Base-by-base conservation (phyloP, 2,888 invertebrate species). In the Brachynemurus nebulosus region DNA sequence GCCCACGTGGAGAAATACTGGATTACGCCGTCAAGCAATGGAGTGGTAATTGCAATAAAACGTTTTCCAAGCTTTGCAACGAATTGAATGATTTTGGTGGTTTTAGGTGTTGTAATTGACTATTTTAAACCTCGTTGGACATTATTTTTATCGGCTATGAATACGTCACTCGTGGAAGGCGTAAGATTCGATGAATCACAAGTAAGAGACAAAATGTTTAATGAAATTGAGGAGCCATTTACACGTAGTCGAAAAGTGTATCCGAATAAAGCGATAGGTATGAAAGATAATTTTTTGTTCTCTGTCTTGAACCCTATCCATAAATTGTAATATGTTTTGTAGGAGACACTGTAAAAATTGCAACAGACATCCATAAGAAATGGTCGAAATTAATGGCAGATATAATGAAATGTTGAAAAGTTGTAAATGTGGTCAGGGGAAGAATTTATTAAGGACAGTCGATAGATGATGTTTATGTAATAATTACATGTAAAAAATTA, bases 1-100 rank as follows among this genome's bases (percentile, higher is more conserved):
- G 95, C 12, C 93, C 93, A 0, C 72, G 70, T 39, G 92, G 89
- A 1, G 83, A 93, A 67, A 91, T 93, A 46, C 65, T 76, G 16
- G 93, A 95, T 60, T 95, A 95, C 62, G 95, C 92, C 1, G 82
- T 80, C 52, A 95, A 95, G 56, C 93, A 95, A 59, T 95, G 93
- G 93, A 70, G 80, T 12, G 89, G 84, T 59, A 57, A 67, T 47
- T 37, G 16, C 12, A 20, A 18, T 37, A 27, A 33, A 34, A 41
- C 9, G 9, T n/a, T n/a, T n/a, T n/a, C n/a, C n/a, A n/a, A n/a
- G n/a, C 8, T 9, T 7, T 9, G 25, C 7, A 9, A 9, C 9
- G 25, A 17, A 40, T 40, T 19, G 9, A 27, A 16, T 14, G 14
- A 30, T 11, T 40, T n/a, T 44, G n/a, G 8, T 16, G 34, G 35